A percentile compares a stretch with the other conserved stretches of the same genome.
phyloP scores from a whole-genome alignment of 1,140 invertebrate species.

The Polypedilum vanderplanki region DNA sequence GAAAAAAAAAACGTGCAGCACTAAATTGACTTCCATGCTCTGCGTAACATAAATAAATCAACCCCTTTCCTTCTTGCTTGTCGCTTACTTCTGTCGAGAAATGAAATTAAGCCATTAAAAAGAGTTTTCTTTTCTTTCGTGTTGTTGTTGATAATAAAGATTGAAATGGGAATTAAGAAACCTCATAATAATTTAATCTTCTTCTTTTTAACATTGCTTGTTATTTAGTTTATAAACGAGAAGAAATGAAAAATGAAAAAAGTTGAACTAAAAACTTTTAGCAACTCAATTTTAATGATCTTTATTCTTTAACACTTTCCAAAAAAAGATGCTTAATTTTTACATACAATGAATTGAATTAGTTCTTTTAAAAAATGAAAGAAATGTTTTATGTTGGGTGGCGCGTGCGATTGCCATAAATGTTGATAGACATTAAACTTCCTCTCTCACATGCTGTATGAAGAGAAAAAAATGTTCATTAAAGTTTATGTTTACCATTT shows the following conservation, averaged over 20 bases:
- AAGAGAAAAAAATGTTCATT: neutral
- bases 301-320: no score
- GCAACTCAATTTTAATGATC: no score
- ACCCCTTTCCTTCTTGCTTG: neutral
- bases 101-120: constrained; percentile 8
- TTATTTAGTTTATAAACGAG: no score
- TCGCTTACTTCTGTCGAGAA: neutral
- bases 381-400: constrained; percentile 6
- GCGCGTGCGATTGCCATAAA: constrained; percentile 15
- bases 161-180: constrained; percentile 5
- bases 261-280: no score
- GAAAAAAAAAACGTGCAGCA: neutral
- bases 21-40: constrained; percentile 10
- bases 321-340: no score
- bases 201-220: neutral
- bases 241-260: no score
- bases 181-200: constrained; percentile 19
- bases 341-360: no score
- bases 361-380: neutral
- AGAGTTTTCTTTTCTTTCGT: neutral
- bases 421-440: constrained; percentile 18
- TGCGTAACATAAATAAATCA: neutral
- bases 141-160: constrained; percentile 3
- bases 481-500: neutral
- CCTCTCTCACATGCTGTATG: neutral